phyloP scores from a whole-genome alignment of 2,113 vertebrate genomes.

The Cyanocitta stelleri region DNA sequence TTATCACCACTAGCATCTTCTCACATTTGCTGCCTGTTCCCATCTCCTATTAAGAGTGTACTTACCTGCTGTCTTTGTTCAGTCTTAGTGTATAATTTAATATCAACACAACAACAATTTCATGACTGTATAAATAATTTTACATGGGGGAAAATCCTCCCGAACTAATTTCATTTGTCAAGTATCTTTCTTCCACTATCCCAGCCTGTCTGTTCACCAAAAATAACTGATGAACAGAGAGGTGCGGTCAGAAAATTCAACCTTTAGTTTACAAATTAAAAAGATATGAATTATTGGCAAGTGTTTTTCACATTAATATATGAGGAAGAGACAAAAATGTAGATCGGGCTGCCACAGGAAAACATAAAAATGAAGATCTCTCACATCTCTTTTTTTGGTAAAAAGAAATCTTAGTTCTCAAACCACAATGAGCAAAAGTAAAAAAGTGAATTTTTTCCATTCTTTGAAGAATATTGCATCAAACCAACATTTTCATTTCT shows the following conservation, averaged over 20 bases:
- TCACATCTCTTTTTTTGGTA: not conserved
- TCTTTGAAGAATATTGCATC: not conserved
- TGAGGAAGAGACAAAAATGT: slow-evolving; percentile 58
- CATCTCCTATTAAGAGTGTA: not conserved
- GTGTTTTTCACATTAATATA: slow-evolving; percentile 59
- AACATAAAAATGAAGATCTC: slow-evolving; percentile 32
- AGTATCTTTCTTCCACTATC: not conserved
- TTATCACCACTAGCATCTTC: not conserved
- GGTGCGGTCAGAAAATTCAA: not conserved
- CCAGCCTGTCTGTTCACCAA: not conserved
- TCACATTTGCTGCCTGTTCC: not conserved
- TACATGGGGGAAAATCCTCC: not conserved
- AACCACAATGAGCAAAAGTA: slow-evolving; percentile 79
- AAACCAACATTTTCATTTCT: not conserved
- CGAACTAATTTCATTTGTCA: not conserved
- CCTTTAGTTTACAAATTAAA: slow-evolving; percentile 47
- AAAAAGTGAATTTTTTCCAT: not conserved
- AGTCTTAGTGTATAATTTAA: not conserved
- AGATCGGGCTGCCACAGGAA: slow-evolving; percentile 35
- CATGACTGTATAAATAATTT: not conserved
- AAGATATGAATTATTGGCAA: not conserved
- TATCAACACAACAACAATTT: not conserved
- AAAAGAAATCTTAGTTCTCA: slow-evolving; percentile 66
- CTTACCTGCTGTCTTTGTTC: slow-evolving; percentile 33
- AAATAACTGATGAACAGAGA: not conserved